phyloP scores from a whole-genome alignment of 2,797 vertebrate species.

The Pelobates cultripes region DNA sequence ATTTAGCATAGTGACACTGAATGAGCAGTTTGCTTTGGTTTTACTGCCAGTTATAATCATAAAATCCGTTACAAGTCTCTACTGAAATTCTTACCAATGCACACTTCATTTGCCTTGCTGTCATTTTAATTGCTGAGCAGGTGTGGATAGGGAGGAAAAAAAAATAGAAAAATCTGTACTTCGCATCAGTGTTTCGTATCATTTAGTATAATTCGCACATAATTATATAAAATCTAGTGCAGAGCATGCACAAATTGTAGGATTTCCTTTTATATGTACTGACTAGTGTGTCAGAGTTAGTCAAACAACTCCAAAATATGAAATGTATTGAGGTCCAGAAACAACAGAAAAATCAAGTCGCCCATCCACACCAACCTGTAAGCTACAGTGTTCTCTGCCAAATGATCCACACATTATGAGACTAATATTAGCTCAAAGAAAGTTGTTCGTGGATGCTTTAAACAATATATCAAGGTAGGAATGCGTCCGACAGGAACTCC shows the following conservation, averaged over 20 bases:
- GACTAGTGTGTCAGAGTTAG: not conserved
- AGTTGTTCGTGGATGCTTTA: too few species aligned
- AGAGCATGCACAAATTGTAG: constrained; percentile 23
- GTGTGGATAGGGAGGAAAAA: constrained; percentile 37
- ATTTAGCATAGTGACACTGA: constrained; percentile 45
- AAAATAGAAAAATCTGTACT: constrained; percentile 31
- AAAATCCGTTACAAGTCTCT: constrained; percentile 31
- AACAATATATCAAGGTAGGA: too few species aligned
- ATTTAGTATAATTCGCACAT: constrained; percentile 38
- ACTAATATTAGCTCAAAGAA: too few species aligned
- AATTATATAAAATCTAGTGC: constrained; percentile 28
- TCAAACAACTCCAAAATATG: too few species aligned
- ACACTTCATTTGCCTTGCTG: constrained; percentile 17
- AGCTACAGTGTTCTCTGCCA: too few species aligned
- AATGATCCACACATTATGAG: too few species aligned
- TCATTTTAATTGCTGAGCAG: constrained; percentile 49
- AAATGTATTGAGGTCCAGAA: too few species aligned
- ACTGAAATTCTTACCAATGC: constrained; percentile 31
- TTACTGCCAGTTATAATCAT: constrained; percentile 50
- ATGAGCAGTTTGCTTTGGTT: constrained; percentile 42
- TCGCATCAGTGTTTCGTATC: constrained; percentile 13
- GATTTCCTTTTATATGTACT: not conserved
- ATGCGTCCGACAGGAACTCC: too few species aligned
- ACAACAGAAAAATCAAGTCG: too few species aligned
- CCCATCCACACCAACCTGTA: too few species aligned